Evolutionary conservation across 2,113 vertebrate genomes (phyloP).

Genomic region (Thalassoma bifasciatum): DNA sequence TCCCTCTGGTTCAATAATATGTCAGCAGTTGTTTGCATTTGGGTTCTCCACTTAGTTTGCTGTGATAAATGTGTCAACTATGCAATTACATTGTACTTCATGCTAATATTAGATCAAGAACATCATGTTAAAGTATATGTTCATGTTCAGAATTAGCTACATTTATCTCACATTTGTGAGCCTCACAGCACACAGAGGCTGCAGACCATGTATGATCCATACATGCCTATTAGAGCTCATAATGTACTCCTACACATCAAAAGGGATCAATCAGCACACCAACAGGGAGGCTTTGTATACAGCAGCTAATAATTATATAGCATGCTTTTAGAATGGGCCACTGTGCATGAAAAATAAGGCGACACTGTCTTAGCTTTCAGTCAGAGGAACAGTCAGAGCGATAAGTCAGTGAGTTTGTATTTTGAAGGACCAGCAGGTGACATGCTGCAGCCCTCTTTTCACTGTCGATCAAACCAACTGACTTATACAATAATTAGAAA

Average conservation of each 20-base stretch:
- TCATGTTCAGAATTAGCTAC: too few relatives aligned
- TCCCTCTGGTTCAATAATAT: too few relatives aligned
- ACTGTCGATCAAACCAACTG: conserved; percentile 1
- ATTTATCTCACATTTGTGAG: not conserved
- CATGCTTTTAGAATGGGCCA: not conserved
- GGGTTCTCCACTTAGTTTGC: too few relatives aligned
- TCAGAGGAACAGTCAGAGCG: not conserved
- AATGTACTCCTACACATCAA: not conserved
- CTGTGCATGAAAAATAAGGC: not conserved
- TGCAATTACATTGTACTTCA: not conserved
- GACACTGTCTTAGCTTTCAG: not conserved
- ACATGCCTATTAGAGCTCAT: not conserved
- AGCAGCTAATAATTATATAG: not conserved
- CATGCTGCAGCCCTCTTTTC: not conserved
- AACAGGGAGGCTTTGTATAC: conserved; percentile 15
- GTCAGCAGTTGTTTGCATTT: too few relatives aligned
- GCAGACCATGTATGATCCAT: not conserved
- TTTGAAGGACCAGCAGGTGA: not conserved
- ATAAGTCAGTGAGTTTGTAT: not conserved
- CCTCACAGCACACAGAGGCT: too few relatives aligned
- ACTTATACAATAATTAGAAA: not conserved
- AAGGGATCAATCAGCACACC: conserved; percentile 6
- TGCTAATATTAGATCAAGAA: not conserved
- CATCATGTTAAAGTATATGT: not conserved
- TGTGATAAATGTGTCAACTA: too few relatives aligned